These are phyloP conservation scores for Glandiceps talaboti DNA, from an alignment of 53 echinoderm and acorn worm genomes.

Conservation along the genomic window DNA sequence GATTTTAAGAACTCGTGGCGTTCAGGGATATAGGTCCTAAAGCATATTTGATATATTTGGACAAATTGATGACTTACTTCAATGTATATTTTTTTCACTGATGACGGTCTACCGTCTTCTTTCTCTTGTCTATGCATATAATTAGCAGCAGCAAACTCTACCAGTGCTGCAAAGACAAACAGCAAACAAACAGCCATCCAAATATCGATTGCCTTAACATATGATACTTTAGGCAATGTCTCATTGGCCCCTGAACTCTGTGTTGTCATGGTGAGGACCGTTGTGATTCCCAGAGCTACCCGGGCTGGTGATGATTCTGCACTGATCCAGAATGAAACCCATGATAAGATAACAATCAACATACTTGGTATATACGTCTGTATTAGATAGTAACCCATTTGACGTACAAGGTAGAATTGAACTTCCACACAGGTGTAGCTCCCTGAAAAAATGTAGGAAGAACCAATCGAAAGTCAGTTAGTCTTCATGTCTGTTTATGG, in stretches of 20 bases:
- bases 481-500: too few species aligned
- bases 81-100: background rate
- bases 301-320: constrained; percentile 7
- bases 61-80: too few species aligned
- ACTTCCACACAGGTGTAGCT: constrained; percentile 7
- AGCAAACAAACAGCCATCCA: constrained; percentile 7
- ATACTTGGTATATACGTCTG: constrained; percentile 10
- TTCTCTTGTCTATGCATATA: background rate
- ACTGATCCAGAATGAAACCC: constrained; percentile 12
- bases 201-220: constrained; percentile 5
- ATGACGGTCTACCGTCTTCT: background rate
- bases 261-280: constrained; percentile 10
- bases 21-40: too few species aligned
- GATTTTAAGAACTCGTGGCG: too few species aligned
- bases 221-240: constrained; percentile 7
- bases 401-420: background rate
- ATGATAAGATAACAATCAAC: constrained; percentile 3
- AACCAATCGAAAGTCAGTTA: too few species aligned
- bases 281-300: constrained; percentile 10
- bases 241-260: constrained; percentile 7
- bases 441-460: constrained; percentile 2
- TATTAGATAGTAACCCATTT: constrained; percentile 8
- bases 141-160: constrained; percentile 3
- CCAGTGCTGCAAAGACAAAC: constrained; percentile 1
- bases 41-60: too few species aligned